Base-by-base conservation (phyloP, 1,140 invertebrate genomes). In the Drosophila kepulauana region DNA sequence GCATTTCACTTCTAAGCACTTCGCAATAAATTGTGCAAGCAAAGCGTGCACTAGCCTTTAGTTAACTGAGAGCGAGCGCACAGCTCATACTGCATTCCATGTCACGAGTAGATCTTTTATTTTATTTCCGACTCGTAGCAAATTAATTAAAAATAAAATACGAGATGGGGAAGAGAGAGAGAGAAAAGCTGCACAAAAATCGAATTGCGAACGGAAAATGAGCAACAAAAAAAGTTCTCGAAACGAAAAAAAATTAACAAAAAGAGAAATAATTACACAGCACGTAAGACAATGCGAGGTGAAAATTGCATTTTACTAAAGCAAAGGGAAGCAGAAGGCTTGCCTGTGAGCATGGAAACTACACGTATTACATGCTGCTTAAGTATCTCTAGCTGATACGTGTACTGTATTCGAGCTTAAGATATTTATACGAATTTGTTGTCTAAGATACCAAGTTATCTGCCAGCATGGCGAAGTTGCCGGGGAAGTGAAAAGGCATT, bases 201-300 rank as follows among this genome's bases (percentile, higher is more conserved):
- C 67, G 67, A 80, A 72, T 57, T 49, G 25, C 46, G 38, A 72
- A 48, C 38, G 46, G 41, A 41, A 70, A 54, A 51, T 33, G 46
- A 66, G 49, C 59, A 75, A 20, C 54, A 64, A 15, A 58, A 82
- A 82, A 68, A 67, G 52, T 52, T 71, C 64, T 20, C 28, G 28
- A 33, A 33, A 33, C 38, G 33, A 30, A 8, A 46, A 54, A 45
- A 48, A 51, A 16, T 8, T 6, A 54, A 13, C 6, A 15, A 58
- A 43, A 45, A 20, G 56, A 51, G 56, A 86, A 87, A 87, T 75
- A 87, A 86, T 86, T 86, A 87, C 61, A 67, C 49, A 67, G 64
- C 63, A 85, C 67, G 64, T 72, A 80, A 51, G 64, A 86, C 78
- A 86, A 86, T 79, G 78, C 70, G 52, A 87, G 82, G 84, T 87